These are phyloP conservation scores for Podarcis cretensis DNA, from an alignment of 2,113 vertebrate genomes.

Conservation along the genomic window DNA sequence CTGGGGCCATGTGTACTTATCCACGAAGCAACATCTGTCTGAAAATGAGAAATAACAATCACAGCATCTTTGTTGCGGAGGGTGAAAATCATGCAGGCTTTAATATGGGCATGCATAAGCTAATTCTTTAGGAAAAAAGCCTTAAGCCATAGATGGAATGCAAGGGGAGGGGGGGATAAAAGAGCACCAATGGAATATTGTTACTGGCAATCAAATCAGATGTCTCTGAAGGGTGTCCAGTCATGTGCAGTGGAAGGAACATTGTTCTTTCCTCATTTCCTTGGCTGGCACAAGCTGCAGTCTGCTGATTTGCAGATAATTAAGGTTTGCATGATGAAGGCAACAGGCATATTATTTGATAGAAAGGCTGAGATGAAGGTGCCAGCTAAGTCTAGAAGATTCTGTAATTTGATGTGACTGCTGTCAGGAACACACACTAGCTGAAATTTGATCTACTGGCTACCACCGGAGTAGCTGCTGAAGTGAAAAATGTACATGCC, in stretches of 20 bases:
- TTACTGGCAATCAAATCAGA: constrained; percentile 63
- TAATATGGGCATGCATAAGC: constrained; percentile 41
- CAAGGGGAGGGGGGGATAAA: constrained; percentile 15
- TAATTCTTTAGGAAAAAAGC: constrained; percentile 46
- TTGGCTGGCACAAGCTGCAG: constrained; percentile 61
- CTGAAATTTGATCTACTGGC: constrained; percentile 64
- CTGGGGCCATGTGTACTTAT: constrained; percentile 25
- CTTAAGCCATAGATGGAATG: constrained; percentile 37
- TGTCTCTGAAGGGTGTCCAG: constrained; percentile 62
- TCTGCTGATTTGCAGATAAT: constrained; percentile 72
- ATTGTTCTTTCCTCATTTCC: constrained; percentile 60
- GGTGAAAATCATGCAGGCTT: constrained; percentile 31
- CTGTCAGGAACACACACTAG: constrained; percentile 61
- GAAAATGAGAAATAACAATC: constrained; percentile 47
- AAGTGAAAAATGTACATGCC: constrained; percentile 65
- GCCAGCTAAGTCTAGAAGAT: constrained; percentile 65
- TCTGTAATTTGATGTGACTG: constrained; percentile 71
- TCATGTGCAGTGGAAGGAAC: constrained; percentile 49
- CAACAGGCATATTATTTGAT: constrained; percentile 70
- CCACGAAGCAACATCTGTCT: constrained; percentile 28
- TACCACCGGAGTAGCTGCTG: constrained; percentile 47
- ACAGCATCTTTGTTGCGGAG: not conserved
- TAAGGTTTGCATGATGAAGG: constrained; percentile 70
- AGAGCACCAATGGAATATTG: constrained; percentile 51
- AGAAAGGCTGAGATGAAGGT: constrained; percentile 70